Base-by-base conservation (phyloP, 2,797 vertebrate species). In the Gallinago solitaria region DNA sequence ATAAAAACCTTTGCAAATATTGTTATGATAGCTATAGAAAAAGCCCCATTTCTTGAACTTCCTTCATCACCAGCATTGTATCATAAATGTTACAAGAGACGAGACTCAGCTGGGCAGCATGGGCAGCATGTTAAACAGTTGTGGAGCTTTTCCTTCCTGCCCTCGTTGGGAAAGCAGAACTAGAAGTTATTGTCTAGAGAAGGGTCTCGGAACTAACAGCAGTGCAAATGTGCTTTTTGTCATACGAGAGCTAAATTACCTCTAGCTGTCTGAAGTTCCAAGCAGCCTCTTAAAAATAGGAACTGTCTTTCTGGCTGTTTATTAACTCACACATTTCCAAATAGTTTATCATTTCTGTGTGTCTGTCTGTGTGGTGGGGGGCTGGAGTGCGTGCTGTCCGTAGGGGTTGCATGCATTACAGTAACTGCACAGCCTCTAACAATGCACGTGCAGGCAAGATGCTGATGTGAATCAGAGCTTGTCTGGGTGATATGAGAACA, bases 401-500 rank as follows among this genome's bases (percentile, higher is more conserved):
- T 27, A 43, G 4, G 9, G 16, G 8, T 2, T 47, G 16, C 47
- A 7, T 17, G 9, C 33, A 9, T 48, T 43, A 30, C 10, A 16
- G 15, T 51, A 32, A 63, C 30, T 20, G 9, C 32, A 24, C 21
- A 18, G 8, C 15, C 3, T 54, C 12, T n/a, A 28, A 17, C 2
- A 2, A 0, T 0, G 3, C 25, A 28, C 2, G 5, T 32, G 14
- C 0, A 0, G 14, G 28, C 1, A 1, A 57, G 15, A 25, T 43
- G 41, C 8, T 64, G 47, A 25, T 18, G 24, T 39, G 28, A 70
- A 10, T 7, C 18, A 35, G 24, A 45, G 24, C 10, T 51, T 67
- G 18, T 15, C 28, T 39, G 6, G 12, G 12, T 7, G 17, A 24
- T 10, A 8, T 0, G 1, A 59, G 24, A 73, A 39, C 11, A 14